phyloP scores from a whole-genome alignment of 2,888 invertebrate genomes.

The Alcis repandata region DNA sequence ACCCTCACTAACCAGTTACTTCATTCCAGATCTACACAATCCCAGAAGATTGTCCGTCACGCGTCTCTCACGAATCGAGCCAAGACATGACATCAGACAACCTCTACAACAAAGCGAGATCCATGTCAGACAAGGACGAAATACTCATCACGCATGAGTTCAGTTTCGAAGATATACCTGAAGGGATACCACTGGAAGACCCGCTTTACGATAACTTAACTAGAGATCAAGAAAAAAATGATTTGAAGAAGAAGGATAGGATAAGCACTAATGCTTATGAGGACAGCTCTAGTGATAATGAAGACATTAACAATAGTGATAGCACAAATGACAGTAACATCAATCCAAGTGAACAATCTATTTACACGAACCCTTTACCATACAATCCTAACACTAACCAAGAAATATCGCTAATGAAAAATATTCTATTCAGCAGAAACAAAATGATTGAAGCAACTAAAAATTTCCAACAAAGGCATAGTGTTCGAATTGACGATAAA shows the following conservation, averaged over 20 bases:
- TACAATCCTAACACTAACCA: background rate
- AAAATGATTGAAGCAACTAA: background rate
- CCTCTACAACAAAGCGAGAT: conserved; percentile 70
- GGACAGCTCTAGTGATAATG: background rate
- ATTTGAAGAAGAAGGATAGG: conserved; percentile 19
- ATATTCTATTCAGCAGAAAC: background rate
- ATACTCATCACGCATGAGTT: conserved; percentile 73
- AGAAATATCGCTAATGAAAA: background rate
- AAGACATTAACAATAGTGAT: background rate
- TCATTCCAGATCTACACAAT: conserved; percentile 75
- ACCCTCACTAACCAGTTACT: background rate
- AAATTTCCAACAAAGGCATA: background rate
- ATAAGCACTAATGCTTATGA: background rate
- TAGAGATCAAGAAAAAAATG: conserved; percentile 44
- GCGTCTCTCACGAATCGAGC: conserved; percentile 62
- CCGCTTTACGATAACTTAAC: conserved; percentile 74
- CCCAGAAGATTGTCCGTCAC: conserved; percentile 77
- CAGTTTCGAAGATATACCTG: conserved; percentile 76
- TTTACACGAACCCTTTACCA: background rate
- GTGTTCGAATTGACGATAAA: conserved; percentile 16
- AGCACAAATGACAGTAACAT: background rate
- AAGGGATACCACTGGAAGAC: conserved; percentile 76
- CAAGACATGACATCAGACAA: conserved; percentile 69
- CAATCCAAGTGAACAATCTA: background rate
- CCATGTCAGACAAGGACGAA: conserved; percentile 64